Base-by-base conservation (phyloP, 2,888 invertebrate species). In the Morpho deidamia region DNA sequence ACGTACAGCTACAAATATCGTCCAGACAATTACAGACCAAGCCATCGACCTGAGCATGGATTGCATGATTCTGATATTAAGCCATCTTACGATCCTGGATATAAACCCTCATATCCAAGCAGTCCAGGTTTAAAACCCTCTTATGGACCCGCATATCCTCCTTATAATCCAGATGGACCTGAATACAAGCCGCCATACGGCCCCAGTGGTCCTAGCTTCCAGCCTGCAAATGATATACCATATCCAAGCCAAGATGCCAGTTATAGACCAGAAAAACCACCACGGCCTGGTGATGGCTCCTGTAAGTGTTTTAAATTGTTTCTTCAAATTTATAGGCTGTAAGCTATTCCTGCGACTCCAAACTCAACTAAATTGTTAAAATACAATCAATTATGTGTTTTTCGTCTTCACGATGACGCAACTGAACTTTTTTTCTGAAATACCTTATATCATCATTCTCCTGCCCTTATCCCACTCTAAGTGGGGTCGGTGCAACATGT, bases 261-360 rank as follows among this genome's bases (percentile, higher is more conserved):
- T 7, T 48, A 59, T 45, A 53, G 46, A 10, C 65, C 68, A 7
- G 58, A 55, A 10, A 70, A 62, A 56, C 78, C 78, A 0, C 56
- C 78, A 0, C 56, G 60, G 38, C 64, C 66, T 0, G 66, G 66
- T 2, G 68, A 62, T 39, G 58, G 60, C n/a, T 51, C 56, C 7
- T 51, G 63, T 64, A 46, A 61, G 60, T 56, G 37, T 2, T 35
- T 45, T 23, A 23, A 23, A 5, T 23, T 3, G 23, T 23, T 5
- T 5, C 5, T 23, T 5, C 3, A 23, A 23, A 23, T 23, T 23
- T 5, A 5, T 23, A 5, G 1, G 23, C 3, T 23, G 5, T 1
- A 23, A 23, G 2, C 23, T 23, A 5, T 23, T 5, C 23, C 23
- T 5, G 23, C 23, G 23, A 23, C 23, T 23, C 23, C 5, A 23